Evolutionary conservation across 2,888 invertebrate species (phyloP).

Genomic region (Hydropsyche betteni): DNA sequence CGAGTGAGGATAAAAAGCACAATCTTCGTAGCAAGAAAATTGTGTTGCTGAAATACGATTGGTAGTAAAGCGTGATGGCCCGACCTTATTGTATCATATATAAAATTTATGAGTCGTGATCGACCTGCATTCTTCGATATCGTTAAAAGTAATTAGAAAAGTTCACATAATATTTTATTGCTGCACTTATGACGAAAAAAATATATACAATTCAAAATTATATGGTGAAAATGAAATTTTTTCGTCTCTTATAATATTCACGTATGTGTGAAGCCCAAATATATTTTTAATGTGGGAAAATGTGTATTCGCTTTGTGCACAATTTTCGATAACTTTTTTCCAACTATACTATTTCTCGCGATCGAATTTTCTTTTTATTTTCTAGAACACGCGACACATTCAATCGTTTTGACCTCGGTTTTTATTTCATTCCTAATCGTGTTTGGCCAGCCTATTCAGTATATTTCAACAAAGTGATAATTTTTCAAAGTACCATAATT

Average conservation of each 20-base stretch:
- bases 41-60: conserved; percentile 37
- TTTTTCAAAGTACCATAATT: too few relatives aligned
- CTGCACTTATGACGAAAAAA: not conserved
- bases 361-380: too few relatives aligned
- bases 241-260: too few relatives aligned
- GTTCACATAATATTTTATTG: not conserved
- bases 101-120: conserved; percentile 46
- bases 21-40: conserved; percentile 7
- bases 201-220: not conserved
- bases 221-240: not conserved
- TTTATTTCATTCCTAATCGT: not conserved
- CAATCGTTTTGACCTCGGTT: too few relatives aligned
- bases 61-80: conserved; percentile 35
- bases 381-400: too few relatives aligned
- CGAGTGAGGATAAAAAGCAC: not conserved
- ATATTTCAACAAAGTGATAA: too few relatives aligned
- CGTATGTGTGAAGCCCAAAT: too few relatives aligned
- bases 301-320: too few relatives aligned
- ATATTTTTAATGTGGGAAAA: too few relatives aligned
- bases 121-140: conserved; percentile 38
- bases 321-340: too few relatives aligned
- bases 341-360: too few relatives aligned
- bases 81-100: conserved; percentile 47
- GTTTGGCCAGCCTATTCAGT: not conserved
- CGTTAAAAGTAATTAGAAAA: conserved; percentile 5